phyloP scores from a whole-genome alignment of 2,888 invertebrate species.

The Eumacrocentrus americanus region DNA sequence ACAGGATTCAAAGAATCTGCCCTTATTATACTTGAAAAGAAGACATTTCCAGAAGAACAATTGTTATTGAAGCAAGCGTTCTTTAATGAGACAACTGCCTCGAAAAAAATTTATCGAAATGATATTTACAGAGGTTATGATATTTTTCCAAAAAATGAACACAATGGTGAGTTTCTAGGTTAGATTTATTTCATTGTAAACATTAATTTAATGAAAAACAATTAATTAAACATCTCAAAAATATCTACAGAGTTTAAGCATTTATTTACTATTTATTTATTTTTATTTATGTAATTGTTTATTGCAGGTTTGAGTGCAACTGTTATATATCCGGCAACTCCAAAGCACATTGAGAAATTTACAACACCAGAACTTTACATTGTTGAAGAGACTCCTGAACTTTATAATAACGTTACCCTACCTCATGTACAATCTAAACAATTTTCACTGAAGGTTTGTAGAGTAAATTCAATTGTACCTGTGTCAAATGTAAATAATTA shows the following conservation, averaged over 20 bases:
- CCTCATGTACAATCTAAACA: constrained; percentile 77
- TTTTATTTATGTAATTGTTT: constrained; percentile 31
- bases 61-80: constrained; percentile 64
- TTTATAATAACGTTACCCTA: constrained; percentile 80
- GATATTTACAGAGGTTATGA: constrained; percentile 86
- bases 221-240: no score
- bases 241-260: no score
- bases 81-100: constrained; percentile 68
- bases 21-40: constrained; percentile 81
- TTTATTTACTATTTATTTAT: no score
- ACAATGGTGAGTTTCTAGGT: constrained; percentile 68
- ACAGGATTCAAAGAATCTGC: constrained; percentile 68
- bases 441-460: constrained; percentile 77
- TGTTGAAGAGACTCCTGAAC: constrained; percentile 81
- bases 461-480: not conserved
- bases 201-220: no score
- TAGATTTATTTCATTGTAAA: constrained; percentile 8
- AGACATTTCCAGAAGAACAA: constrained; percentile 74
- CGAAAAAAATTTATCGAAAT: constrained; percentile 75
- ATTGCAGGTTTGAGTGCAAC: constrained; percentile 81
- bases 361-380: constrained; percentile 75
- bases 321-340: constrained; percentile 91
- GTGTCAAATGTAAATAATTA: not conserved
- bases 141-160: constrained; percentile 68
- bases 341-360: constrained; percentile 90